Evolutionary conservation across 1,140 invertebrate genomes (phyloP).

Genomic region (Drosophila leontia): DNA sequence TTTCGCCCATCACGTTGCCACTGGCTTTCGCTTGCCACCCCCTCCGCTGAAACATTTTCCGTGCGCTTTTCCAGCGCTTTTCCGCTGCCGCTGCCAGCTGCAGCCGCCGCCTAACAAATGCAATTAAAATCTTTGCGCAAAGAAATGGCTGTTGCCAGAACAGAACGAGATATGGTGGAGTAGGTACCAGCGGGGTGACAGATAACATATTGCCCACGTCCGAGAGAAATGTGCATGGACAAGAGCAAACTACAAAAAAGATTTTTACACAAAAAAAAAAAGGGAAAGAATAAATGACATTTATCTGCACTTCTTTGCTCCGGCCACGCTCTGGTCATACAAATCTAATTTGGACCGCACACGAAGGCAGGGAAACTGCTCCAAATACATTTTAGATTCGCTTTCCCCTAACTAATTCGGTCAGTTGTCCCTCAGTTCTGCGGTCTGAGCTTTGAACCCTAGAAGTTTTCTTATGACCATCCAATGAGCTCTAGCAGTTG

Average conservation of each 20-base stretch:
- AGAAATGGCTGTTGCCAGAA: slow-evolving; percentile 47
- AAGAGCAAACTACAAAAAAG: slow-evolving; percentile 6
- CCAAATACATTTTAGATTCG: slow-evolving; percentile 29
- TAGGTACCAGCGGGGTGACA: slow-evolving; percentile 28
- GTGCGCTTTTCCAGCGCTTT: not conserved
- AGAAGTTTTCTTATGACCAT: slow-evolving; percentile 9
- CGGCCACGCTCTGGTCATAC: slow-evolving; percentile 39
- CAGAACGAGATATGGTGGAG: slow-evolving; percentile 9
- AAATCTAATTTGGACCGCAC: slow-evolving; percentile 69
- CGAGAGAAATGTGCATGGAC: slow-evolving; percentile 9
- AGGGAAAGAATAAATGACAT: slow-evolving; percentile 21
- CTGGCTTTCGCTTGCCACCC: not conserved
- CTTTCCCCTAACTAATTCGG: slow-evolving; percentile 9
- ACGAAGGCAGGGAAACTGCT: slow-evolving; percentile 2
- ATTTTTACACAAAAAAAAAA: slow-evolving; percentile 14
- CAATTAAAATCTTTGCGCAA: slow-evolving; percentile 72
- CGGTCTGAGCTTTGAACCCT: not conserved
- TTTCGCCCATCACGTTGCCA: slow-evolving; percentile 8
- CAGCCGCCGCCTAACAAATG: slow-evolving; percentile 60
- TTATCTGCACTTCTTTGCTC: slow-evolving; percentile 39
- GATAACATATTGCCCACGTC: slow-evolving; percentile 61
- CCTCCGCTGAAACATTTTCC: not conserved
- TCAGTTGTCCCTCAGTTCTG: slow-evolving; percentile 17
- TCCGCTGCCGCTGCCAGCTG: slow-evolving; percentile 32
- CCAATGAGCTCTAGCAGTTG: slow-evolving; percentile 21